Conservation (phyloP, 2,888 invertebrate genomes). For the Melanostoma mellinum region DNA sequence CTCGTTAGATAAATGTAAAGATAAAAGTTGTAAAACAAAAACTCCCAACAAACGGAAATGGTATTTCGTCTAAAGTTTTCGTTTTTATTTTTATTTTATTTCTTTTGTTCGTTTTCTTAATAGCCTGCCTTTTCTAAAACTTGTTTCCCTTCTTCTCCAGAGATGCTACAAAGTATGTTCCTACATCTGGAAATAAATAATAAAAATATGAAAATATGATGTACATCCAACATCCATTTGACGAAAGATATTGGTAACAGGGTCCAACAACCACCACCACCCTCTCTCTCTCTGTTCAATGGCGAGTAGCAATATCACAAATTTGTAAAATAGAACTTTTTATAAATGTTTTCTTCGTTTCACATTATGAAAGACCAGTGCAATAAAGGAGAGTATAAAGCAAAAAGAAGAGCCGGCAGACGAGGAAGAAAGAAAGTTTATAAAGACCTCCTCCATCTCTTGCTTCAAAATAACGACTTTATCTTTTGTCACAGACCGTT, state of each 20-base stretch:
- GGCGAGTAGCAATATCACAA: constrained; percentile 18
- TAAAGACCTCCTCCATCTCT: background rate
- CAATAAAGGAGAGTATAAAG: constrained; percentile 9
- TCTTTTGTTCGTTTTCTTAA: constrained; percentile 33
- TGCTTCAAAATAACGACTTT: constrained; percentile 12
- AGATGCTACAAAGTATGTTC: constrained; percentile 16
- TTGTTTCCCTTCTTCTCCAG: background rate
- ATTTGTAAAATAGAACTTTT: constrained; percentile 32
- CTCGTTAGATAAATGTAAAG: constrained; percentile 16
- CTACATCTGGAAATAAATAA: constrained; percentile 5
- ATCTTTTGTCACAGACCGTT: constrained; percentile 54
- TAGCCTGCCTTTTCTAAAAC: constrained; percentile 1
- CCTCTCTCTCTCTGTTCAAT: background rate
- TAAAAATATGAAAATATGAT: background rate
- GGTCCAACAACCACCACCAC: constrained; percentile 6
- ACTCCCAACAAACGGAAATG: constrained; percentile 19
- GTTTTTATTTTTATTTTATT: constrained; percentile 10
- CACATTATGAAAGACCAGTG: constrained; percentile 11
- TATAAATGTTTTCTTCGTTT: constrained; percentile 14
- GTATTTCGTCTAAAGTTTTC: constrained; percentile 38
- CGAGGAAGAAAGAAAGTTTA: constrained; percentile 18
- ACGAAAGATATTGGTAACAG: constrained; percentile 30
- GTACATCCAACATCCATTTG: background rate
- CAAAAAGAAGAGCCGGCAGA: constrained; percentile 12
- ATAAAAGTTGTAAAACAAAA: constrained; percentile 20